Percentiles rank a stretch among this genome's conserved stretches.
These are phyloP conservation scores for Anguilla megastoma DNA, from an alignment of 2,797 vertebrate genomes.

Conservation along the genomic window DNA sequence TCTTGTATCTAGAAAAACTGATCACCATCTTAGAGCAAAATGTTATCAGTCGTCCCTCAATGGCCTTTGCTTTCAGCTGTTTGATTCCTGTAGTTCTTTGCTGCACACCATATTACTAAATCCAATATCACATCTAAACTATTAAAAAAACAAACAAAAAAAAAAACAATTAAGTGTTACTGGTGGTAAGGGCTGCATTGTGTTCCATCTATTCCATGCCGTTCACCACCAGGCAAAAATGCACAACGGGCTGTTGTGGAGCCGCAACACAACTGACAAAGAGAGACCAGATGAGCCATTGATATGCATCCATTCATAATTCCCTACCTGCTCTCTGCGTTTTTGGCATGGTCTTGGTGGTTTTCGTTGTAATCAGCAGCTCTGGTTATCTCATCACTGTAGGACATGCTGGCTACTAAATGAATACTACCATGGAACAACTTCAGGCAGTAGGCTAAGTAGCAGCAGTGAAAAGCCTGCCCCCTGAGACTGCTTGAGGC, in stretches of 20 bases:
- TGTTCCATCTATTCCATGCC: no score
- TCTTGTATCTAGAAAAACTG: background rate
- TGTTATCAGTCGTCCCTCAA: background rate
- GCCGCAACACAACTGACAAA: background rate
- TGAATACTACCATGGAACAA: slow-evolving; percentile 18
- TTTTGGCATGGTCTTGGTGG: slow-evolving; percentile 44
- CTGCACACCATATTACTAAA: background rate
- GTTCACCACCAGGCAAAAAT: background rate
- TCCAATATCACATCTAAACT: background rate
- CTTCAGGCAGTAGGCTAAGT: slow-evolving; percentile 32
- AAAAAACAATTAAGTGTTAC: background rate
- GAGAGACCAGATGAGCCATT: background rate
- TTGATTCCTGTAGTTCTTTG: background rate
- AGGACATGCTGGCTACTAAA: slow-evolving; percentile 54
- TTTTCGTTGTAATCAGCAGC: slow-evolving; percentile 39
- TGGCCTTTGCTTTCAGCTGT: background rate
- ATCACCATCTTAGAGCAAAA: background rate
- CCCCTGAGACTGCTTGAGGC: slow-evolving; percentile 14
- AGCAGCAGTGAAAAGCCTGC: slow-evolving; percentile 33
- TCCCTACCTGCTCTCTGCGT: slow-evolving; percentile 64
- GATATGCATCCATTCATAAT: background rate
- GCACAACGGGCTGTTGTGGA: background rate
- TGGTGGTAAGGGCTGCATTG: background rate
- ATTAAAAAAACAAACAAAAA: background rate
- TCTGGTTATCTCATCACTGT: slow-evolving; percentile 42